phyloP scores from a whole-genome alignment of 1,140 invertebrate genomes.

The Euura lappo region DNA sequence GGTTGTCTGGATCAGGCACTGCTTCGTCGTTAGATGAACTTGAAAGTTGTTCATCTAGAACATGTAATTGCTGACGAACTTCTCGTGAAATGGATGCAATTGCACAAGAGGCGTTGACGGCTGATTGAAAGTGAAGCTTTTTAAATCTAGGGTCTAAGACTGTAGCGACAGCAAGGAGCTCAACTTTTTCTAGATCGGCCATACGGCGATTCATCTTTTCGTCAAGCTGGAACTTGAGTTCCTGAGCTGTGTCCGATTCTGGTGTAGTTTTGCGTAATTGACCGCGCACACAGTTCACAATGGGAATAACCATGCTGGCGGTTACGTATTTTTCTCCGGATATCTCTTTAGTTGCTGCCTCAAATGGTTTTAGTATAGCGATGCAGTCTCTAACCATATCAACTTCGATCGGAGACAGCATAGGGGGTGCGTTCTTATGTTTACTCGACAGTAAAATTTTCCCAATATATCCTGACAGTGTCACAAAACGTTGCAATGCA shows the following conservation, averaged over 20 bases:
- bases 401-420: constrained; percentile 43
- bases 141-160: constrained; percentile 22
- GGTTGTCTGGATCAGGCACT: neutral
- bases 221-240: neutral
- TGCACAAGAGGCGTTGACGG: neutral
- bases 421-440: constrained; percentile 41
- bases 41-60: neutral
- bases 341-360: constrained; percentile 51
- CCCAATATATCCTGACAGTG: constrained; percentile 37
- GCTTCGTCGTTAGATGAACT: neutral
- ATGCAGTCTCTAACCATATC: constrained; percentile 21
- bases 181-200: neutral
- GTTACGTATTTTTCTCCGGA: constrained; percentile 51
- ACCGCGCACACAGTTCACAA: constrained; percentile 41
- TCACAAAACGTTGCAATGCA: constrained; percentile 46
- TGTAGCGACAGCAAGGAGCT: constrained; percentile 14
- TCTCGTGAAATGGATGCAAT: constrained; percentile 11
- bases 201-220: neutral
- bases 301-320: constrained; percentile 47
- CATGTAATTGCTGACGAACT: neutral
- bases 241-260: neutral
- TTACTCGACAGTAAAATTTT: constrained; percentile 36
- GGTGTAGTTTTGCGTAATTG: neutral
- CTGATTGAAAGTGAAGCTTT: constrained; percentile 14
- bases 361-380: constrained; percentile 39